Evolutionary conservation across 2,113 vertebrate genomes (phyloP), one percentile per base, ranked within the genome.

Genomic region (Platycercus adscitus): DNA sequence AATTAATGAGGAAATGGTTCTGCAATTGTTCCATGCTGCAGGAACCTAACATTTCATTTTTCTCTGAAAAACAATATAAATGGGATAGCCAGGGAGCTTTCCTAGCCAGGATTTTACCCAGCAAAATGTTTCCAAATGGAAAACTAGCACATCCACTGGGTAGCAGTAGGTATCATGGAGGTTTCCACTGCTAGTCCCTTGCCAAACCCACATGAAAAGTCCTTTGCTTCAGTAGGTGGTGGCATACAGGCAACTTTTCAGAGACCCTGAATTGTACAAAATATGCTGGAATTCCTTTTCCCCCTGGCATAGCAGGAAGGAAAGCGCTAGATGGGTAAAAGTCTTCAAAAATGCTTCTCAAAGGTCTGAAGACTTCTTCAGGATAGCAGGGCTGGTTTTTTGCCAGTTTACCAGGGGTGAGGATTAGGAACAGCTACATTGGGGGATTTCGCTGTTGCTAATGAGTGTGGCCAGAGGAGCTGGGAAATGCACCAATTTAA

Each of bases 181-280:
- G 49, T 92, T 95, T 97, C 87, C 93, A 65, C 53, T 71, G 77
- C 26, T 39, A 26, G 17, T 69, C 33, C 43, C 50, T 88, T 68
- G 68, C 93, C 88, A 88, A 95, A 93, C 92, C 92, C 95, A 89
- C 58, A 68, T 73, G 86, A 96, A 96, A 93, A 72, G 41, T 70
- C 53, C 56, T 90, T 84, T 77, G 39, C 81, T 56, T 94, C 65
- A 79, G 83, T 52, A 88, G 81, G 69, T 66, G 78, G 81, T 86
- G 81, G 53, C 50, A 83, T 79, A 52, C 17, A 6, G 64, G 76
- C 61, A 86, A 47, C 43, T 72, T 78, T 90, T 52, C 16, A 70
- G 64, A 63, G n/a, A 19, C 24, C 60, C 46, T 55, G 47, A 81
- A 64, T 52, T 84, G 35, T 63, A 84, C 9, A 68, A 75, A 86